Evolutionary conservation across 2,113 vertebrate species (phyloP).

Genomic region (Lophotis ruficrista): DNA sequence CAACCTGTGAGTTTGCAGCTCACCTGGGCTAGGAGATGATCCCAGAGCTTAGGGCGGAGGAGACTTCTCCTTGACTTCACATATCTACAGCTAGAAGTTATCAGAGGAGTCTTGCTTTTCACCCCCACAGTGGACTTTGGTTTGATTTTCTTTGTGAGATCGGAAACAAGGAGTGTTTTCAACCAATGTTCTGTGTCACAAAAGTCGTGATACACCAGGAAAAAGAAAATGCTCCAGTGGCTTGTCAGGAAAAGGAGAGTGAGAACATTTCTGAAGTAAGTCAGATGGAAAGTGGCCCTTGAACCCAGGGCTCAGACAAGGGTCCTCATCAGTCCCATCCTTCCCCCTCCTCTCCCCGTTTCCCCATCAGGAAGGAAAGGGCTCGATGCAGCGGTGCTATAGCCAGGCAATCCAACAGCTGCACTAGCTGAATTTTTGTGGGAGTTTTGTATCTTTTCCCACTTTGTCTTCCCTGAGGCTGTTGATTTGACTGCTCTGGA

Average conservation of each 20-base stretch:
- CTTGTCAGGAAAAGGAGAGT: not conserved
- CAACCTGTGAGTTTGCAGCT: not conserved
- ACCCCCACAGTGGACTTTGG: not conserved
- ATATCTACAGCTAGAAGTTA: not conserved
- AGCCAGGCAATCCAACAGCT: not conserved
- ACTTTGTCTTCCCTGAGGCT: not conserved
- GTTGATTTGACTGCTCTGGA: not conserved
- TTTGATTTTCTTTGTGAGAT: not conserved
- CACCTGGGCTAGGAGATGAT: not conserved
- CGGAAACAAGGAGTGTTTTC: not conserved
- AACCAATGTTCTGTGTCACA: not conserved
- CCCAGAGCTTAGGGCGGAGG: not conserved
- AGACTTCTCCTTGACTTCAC: not conserved
- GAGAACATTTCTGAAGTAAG: not conserved
- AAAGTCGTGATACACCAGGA: not conserved
- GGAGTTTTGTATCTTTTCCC: not conserved
- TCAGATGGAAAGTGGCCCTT: not conserved
- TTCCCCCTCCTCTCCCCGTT: not conserved
- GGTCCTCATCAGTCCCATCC: not conserved
- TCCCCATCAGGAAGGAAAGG: not conserved
- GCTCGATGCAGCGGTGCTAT: accelerated
- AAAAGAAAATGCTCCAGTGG: not conserved
- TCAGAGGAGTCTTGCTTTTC: not conserved
- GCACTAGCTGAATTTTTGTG: not conserved
- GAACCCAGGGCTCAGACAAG: not conserved